A percentile compares a stretch with the other conserved stretches of the same genome.
These are phyloP conservation scores for Apistogramma diplotaenia DNA, from an alignment of 2,113 vertebrate species.

Conservation along the genomic window DNA sequence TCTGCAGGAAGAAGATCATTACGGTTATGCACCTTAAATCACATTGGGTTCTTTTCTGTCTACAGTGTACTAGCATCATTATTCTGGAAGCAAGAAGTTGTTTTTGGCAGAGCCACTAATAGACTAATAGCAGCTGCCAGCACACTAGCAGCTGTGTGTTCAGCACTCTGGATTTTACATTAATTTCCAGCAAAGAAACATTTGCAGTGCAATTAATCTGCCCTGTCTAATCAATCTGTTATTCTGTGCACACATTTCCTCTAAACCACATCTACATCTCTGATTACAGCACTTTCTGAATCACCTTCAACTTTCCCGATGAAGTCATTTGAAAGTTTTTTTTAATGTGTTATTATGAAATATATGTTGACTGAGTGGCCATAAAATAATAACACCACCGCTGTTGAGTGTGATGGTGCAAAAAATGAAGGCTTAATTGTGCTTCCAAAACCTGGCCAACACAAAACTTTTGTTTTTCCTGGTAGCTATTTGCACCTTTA, in stretches of 20 bases:
- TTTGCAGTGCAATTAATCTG: not conserved
- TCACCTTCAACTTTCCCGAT: not conserved
- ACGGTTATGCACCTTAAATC: not conserved
- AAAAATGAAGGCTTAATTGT: not conserved
- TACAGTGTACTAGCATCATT: not conserved
- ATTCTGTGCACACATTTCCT: not conserved
- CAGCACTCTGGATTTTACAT: not conserved
- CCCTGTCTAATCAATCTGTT: not conserved
- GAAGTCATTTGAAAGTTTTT: not conserved
- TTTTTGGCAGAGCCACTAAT: not conserved
- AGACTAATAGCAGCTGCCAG: not conserved
- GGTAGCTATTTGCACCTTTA: not conserved
- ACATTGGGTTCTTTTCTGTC: not conserved
- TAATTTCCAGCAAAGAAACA: not conserved
- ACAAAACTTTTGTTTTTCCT: not conserved
- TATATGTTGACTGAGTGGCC: not conserved
- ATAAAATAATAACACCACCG: not conserved
- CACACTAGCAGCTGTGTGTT: not conserved
- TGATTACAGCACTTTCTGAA: not conserved
- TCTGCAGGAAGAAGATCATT: not conserved
- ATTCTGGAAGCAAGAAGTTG: not conserved
- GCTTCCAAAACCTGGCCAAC: not conserved
- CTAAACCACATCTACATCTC: not conserved
- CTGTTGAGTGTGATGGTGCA: not conserved
- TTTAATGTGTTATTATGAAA: not conserved